Percentiles rank a stretch among this genome's conserved stretches.
Conservation (phyloP, 2,888 invertebrate species). For the Amorpha juglandis region DNA sequence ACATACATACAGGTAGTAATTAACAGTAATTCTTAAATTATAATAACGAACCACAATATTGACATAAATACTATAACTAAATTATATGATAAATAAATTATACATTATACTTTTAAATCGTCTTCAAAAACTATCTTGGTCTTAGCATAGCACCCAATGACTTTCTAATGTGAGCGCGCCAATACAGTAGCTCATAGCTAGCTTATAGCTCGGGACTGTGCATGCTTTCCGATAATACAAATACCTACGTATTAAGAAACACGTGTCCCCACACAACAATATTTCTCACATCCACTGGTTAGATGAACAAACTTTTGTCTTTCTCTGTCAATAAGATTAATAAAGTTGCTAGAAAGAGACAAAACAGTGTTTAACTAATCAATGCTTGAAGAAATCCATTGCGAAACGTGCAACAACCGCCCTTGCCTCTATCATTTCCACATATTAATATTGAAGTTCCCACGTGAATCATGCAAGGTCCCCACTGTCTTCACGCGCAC, state of each 20-base stretch:
- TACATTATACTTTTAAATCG: conserved; percentile 16
- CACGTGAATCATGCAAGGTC: neutral
- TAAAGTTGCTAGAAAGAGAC: too few relatives aligned
- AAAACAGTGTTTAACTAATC: too few relatives aligned
- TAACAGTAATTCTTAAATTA: neutral
- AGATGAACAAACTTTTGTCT: too few relatives aligned
- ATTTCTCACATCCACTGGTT: neutral
- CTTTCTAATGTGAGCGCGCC: conserved; percentile 26
- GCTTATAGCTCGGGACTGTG: neutral
- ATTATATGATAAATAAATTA: too few relatives aligned
- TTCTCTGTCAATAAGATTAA: too few relatives aligned
- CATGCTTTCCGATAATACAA: neutral
- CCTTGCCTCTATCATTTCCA: too few relatives aligned
- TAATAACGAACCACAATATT: conserved; percentile 1
- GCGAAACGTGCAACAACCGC: neutral
- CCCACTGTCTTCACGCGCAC: conserved; percentile 27
- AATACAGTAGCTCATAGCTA: neutral
- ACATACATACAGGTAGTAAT: neutral
- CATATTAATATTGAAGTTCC: neutral
- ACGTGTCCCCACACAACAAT: neutral
- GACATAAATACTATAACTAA: neutral
- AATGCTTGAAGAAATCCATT: too few relatives aligned
- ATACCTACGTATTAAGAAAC: neutral
- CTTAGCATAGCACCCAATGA: conserved; percentile 74
- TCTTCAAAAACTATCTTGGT: conserved; percentile 65